Conservation (phyloP, 2,888 invertebrate species). For the Drosophila longiperda region DNA sequence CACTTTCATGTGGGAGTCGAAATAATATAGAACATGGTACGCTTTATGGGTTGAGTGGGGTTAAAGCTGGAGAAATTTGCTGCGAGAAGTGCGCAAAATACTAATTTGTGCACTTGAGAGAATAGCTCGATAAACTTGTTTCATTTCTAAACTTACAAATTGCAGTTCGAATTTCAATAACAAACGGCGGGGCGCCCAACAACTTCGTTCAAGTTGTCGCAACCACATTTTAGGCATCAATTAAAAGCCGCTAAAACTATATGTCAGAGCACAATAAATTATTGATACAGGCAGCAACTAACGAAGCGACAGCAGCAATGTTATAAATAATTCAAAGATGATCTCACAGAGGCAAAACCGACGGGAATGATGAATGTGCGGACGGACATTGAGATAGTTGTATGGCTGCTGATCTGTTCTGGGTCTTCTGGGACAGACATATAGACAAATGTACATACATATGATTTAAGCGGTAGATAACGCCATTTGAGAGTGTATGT, state of each 20-base stretch:
- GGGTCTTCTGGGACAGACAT: constrained; percentile 11
- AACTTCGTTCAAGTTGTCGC: constrained; percentile 47
- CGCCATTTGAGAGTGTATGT: constrained; percentile 20
- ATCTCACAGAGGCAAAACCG: constrained; percentile 57
- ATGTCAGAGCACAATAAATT: constrained; percentile 55
- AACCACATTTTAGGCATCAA: constrained; percentile 77
- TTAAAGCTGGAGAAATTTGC: constrained; percentile 9
- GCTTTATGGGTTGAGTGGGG: constrained; percentile 39
- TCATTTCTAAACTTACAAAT: constrained; percentile 61
- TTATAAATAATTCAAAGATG: constrained; percentile 74
- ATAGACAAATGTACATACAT: constrained; percentile 60
- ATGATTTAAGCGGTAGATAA: constrained; percentile 55
- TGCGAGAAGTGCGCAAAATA: constrained; percentile 13
- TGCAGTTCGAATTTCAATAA: constrained; percentile 61
- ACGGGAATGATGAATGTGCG: constrained; percentile 14
- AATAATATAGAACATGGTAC: constrained; percentile 1
- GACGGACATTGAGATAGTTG: constrained; percentile 6
- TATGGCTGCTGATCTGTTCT: constrained; percentile 19
- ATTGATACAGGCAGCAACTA: constrained; percentile 49
- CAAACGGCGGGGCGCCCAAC: constrained; percentile 49
- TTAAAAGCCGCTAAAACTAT: constrained; percentile 60
- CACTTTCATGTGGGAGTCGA: constrained; percentile 37
- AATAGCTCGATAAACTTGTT: constrained; percentile 57
- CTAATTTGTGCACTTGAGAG: constrained; percentile 21
- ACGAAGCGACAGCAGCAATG: constrained; percentile 44